These are phyloP conservation scores for Hybos culiciformis DNA, from an alignment of 2,888 invertebrate species.

Conservation along the genomic window DNA sequence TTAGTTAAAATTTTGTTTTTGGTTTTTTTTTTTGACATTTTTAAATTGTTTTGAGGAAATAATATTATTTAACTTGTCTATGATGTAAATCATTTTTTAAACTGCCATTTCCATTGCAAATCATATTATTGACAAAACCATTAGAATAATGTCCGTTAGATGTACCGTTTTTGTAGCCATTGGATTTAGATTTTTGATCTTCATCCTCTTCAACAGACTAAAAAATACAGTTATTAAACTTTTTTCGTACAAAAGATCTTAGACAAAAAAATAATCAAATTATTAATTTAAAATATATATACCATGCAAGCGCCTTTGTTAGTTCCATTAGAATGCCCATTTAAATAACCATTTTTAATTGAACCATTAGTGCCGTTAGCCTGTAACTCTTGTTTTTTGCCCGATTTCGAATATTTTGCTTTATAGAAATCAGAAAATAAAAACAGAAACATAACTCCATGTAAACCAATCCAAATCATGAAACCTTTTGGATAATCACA, in stretches of 20 bases:
- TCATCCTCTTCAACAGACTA: conserved; percentile 46
- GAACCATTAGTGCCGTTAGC: conserved; percentile 14
- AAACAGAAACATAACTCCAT: conserved; percentile 86
- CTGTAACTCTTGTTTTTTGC: too few relatives aligned
- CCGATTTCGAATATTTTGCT: conserved; percentile 54
- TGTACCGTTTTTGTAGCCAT: conserved; percentile 23
- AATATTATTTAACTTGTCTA: neutral
- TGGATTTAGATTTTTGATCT: conserved; percentile 19
- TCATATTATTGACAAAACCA: conserved; percentile 19
- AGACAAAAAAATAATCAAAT: neutral
- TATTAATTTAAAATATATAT: conserved; percentile 26
- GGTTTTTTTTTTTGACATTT: too few relatives aligned
- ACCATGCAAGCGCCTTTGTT: conserved; percentile 54
- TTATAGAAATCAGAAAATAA: conserved; percentile 93
- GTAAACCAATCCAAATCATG: conserved; percentile 89
- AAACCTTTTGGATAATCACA: conserved; percentile 85
- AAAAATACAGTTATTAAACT: conserved; percentile 10
- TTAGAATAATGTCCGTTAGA: conserved; percentile 30
- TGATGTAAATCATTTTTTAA: neutral
- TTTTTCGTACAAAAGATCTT: conserved; percentile 1
- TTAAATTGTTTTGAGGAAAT: too few relatives aligned
- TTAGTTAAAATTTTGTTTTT: too few relatives aligned
- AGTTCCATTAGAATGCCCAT: conserved; percentile 27
- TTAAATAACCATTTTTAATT: conserved; percentile 26
- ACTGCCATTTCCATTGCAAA: neutral